Evolutionary conservation across 2,797 vertebrate species (phyloP).

Genomic region (Neomorphus geoffroyi): DNA sequence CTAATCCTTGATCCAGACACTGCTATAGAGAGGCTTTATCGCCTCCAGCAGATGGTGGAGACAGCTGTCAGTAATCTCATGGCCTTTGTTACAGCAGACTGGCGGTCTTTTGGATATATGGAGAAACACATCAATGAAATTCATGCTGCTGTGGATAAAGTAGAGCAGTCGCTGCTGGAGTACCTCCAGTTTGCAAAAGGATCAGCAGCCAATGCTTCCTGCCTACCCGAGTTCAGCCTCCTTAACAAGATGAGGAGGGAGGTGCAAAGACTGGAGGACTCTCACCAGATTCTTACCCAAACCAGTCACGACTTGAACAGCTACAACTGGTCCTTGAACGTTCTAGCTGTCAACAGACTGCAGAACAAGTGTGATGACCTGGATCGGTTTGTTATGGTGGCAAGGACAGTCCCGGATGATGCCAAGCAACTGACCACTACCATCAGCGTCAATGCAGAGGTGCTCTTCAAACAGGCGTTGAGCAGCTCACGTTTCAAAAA

Average conservation of each 20-base stretch:
- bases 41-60: conserved; percentile 86
- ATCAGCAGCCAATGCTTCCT: conserved; percentile 81
- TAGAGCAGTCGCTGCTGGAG: conserved; percentile 83
- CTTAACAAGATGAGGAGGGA: conserved; percentile 89
- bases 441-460: conserved; percentile 82
- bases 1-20: conserved; percentile 83
- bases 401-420: conserved; percentile 88
- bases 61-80: conserved; percentile 79
- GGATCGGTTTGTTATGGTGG: conserved; percentile 94
- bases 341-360: conserved; percentile 80
- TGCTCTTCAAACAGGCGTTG: conserved; percentile 82
- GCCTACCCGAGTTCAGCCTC: conserved; percentile 82
- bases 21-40: conserved; percentile 84
- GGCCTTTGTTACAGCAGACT: conserved; percentile 81
- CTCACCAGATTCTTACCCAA: conserved; percentile 92
- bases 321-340: conserved; percentile 85
- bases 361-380: conserved; percentile 89
- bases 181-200: conserved; percentile 88
- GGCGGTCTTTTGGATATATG: conserved; percentile 88
- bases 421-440: conserved; percentile 91
- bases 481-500: conserved; percentile 70
- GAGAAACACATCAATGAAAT: conserved; percentile 88
- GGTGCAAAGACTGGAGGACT: conserved; percentile 91
- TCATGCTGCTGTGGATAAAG: conserved; percentile 82
- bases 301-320: conserved; percentile 85